Evolutionary conservation across 2,888 invertebrate species (phyloP).

Genomic region (Philereme vetulata): DNA sequence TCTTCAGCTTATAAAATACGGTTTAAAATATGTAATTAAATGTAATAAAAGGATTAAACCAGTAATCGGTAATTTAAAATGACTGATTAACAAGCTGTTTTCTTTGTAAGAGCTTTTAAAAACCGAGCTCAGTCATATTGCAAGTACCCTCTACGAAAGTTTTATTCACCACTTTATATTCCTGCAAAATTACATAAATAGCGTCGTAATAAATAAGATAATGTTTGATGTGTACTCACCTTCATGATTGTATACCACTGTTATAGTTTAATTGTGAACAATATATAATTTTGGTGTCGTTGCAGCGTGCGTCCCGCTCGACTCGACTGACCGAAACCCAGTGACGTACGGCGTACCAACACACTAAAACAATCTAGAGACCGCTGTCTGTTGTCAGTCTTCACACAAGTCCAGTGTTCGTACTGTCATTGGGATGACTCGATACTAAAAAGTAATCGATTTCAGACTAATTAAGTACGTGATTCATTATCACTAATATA

Average conservation of each 20-base stretch:
- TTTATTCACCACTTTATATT: neutral
- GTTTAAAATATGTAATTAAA: no score
- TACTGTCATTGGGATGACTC: slow-evolving; percentile 2
- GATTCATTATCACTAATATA: no score
- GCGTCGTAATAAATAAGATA: slow-evolving; percentile 1
- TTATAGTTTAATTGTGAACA: slow-evolving; percentile 10
- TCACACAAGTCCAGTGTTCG: neutral
- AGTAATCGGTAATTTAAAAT: no score
- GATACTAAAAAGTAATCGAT: slow-evolving; percentile 16
- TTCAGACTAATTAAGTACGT: neutral
- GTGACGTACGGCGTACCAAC: slow-evolving; percentile 21
- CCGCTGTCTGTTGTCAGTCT: no score
- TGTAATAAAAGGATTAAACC: no score
- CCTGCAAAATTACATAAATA: neutral
- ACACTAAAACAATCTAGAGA: no score
- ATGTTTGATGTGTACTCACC: slow-evolving; percentile 28
- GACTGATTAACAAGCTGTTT: no score
- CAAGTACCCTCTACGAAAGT: slow-evolving; percentile 12
- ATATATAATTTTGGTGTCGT: slow-evolving; percentile 13
- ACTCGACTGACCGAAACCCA: slow-evolving; percentile 19
- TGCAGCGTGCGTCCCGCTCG: slow-evolving; percentile 9
- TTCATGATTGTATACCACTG: slow-evolving; percentile 31
- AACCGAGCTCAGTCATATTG: neutral
- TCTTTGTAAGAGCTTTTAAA: neutral
- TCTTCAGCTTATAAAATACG: neutral